These are phyloP conservation scores for Siniperca knerii DNA, from an alignment of 2,113 vertebrate genomes.

Conservation along the genomic window DNA sequence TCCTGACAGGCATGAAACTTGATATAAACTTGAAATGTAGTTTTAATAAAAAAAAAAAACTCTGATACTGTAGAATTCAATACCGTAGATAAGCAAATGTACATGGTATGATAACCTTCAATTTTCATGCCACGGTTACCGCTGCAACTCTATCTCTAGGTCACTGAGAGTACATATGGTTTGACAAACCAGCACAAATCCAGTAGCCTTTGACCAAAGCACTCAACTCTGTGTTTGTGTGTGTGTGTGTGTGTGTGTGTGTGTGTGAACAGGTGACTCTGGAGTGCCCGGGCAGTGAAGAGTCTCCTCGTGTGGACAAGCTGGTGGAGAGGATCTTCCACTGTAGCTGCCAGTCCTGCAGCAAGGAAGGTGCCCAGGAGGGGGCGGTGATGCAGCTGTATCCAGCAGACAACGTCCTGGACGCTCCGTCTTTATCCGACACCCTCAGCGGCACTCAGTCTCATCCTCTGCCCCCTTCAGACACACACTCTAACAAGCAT, in stretches of 20 bases:
- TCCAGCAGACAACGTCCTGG: slow-evolving; percentile 86
- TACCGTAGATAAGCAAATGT: too few relatives aligned
- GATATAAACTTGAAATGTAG: too few relatives aligned
- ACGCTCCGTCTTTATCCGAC: slow-evolving; percentile 76
- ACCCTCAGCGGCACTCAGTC: slow-evolving; percentile 54
- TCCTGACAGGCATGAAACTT: too few relatives aligned
- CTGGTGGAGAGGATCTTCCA: slow-evolving; percentile 96
- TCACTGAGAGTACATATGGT: too few relatives aligned
- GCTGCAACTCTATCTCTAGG: too few relatives aligned
- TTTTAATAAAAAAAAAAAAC: too few relatives aligned
- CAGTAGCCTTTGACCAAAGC: not conserved
- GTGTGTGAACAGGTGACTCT: slow-evolving; percentile 88
- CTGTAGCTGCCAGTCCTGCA: slow-evolving; percentile 98
- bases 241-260: slow-evolving; percentile 6
- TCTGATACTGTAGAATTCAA: too few relatives aligned
- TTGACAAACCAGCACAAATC: too few relatives aligned
- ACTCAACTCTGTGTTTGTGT: not conserved
- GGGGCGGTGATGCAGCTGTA: slow-evolving; percentile 92
- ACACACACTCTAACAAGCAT: slow-evolving; percentile 73
- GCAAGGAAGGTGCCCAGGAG: slow-evolving; percentile 92
- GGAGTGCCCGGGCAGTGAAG: slow-evolving; percentile 91
- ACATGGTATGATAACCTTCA: too few relatives aligned
- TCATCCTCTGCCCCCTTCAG: slow-evolving; percentile 67
- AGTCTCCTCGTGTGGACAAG: slow-evolving; percentile 93
- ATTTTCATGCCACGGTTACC: too few relatives aligned